Evolutionary conservation across 2,797 vertebrate genomes (phyloP).

Genomic region (Darevskia nairensis): DNA sequence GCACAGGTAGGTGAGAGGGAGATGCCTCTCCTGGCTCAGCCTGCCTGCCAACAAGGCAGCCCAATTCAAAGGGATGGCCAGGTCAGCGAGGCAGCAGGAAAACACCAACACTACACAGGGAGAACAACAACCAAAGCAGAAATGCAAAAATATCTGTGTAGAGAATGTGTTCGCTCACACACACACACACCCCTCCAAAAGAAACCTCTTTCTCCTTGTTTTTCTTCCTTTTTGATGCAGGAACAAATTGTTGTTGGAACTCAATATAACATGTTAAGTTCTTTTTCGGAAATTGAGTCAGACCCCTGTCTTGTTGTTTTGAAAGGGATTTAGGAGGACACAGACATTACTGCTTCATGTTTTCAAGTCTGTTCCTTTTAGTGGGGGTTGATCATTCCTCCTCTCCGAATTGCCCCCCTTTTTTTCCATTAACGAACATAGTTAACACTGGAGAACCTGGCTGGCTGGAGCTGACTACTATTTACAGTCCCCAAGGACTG

Average conservation of each 20-base stretch:
- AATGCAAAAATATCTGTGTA: neutral
- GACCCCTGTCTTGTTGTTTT: constrained; percentile 21
- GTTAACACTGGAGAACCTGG: neutral
- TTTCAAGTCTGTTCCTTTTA: constrained; percentile 18
- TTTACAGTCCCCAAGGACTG: neutral
- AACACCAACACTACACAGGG: constrained; percentile 39
- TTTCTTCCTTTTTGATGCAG: constrained; percentile 44
- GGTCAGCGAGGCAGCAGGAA: constrained; percentile 38
- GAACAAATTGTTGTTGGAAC: constrained; percentile 39
- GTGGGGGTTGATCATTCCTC: neutral
- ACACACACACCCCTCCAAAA: neutral
- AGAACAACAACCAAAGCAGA: constrained; percentile 46
- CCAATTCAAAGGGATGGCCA: constrained; percentile 39
- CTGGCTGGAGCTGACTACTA: neutral
- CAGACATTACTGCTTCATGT: constrained; percentile 16
- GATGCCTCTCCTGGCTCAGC: constrained; percentile 43
- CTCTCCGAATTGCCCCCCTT: neutral
- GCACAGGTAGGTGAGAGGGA: constrained; percentile 25
- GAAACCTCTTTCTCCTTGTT: constrained; percentile 28
- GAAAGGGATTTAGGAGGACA: neutral
- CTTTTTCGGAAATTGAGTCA: constrained; percentile 43
- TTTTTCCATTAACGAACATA: neutral
- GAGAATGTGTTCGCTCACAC: no score
- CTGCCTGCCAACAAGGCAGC: constrained; percentile 31
- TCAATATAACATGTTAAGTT: constrained; percentile 51